Conservation (phyloP, 2,888 invertebrate genomes). For the Aelia acuminata region DNA sequence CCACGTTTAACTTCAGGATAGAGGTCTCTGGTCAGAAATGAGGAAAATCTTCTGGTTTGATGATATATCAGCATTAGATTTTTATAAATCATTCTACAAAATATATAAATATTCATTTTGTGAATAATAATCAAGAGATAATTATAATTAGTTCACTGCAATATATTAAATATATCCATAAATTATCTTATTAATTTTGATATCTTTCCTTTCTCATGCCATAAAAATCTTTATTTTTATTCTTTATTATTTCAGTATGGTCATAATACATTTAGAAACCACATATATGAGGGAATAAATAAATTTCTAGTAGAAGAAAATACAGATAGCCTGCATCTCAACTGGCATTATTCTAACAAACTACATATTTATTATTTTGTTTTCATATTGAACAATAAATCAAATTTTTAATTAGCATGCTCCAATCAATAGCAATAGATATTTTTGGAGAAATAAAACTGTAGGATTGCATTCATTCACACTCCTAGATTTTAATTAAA, state of each 20-base stretch:
- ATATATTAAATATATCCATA: too few relatives aligned
- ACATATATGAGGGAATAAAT: too few relatives aligned
- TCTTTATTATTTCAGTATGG: too few relatives aligned
- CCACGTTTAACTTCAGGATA: slow-evolving; percentile 74
- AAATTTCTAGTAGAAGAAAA: too few relatives aligned
- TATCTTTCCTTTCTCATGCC: too few relatives aligned
- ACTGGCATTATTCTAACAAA: background rate
- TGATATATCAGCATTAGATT: background rate
- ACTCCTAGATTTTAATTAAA: background rate
- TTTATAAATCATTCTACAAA: background rate
- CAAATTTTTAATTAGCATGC: background rate
- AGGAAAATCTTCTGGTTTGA: background rate
- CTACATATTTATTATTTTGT: background rate
- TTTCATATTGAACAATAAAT: background rate
- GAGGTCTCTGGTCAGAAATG: slow-evolving; percentile 66
- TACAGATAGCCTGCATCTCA: too few relatives aligned
- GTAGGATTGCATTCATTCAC: background rate
- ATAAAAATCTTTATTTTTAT: too few relatives aligned
- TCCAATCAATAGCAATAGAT: background rate
- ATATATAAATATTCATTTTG: background rate
- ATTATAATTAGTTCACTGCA: background rate
- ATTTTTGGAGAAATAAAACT: background rate
- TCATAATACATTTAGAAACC: too few relatives aligned
- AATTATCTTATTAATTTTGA: too few relatives aligned
- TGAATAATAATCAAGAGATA: background rate